phyloP scores from a whole-genome alignment of 1,140 invertebrate genomes.

The Ptiloglossa arizonensis region DNA sequence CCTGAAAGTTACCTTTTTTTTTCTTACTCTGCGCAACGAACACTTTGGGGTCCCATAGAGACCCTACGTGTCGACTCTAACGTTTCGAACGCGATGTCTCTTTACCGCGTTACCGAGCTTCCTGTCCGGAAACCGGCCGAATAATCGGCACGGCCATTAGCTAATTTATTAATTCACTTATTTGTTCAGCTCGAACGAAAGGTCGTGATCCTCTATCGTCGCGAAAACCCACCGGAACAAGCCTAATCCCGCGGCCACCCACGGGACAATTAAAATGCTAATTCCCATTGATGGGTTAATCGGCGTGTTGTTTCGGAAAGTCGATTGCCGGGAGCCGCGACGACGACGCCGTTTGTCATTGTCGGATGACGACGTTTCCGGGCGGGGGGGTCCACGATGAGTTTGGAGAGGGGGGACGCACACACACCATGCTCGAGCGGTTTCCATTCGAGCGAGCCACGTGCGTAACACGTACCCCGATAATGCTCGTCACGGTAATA shows the following conservation, averaged over 20 bases:
- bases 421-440: background rate
- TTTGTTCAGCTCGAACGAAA: conserved; percentile 34
- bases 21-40: no score
- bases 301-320: conserved; percentile 49
- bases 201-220: conserved; percentile 24
- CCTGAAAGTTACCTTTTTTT: no score
- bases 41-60: background rate
- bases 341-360: conserved; percentile 18
- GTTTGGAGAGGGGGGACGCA: no score
- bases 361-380: background rate
- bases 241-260: conserved; percentile 31
- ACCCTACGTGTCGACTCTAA: conserved; percentile 3
- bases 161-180: conserved; percentile 62
- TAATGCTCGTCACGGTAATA: conserved; percentile 6
- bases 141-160: conserved; percentile 46
- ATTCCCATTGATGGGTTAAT: conserved; percentile 58
- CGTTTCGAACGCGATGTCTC: background rate
- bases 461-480: conserved; percentile 4
- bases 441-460: background rate
- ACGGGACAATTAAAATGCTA: conserved; percentile 60
- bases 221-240: conserved; percentile 22
- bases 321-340: conserved; percentile 14
- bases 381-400: no score
- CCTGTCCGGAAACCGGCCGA: conserved; percentile 45
- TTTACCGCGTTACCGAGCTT: conserved; percentile 25